Evolutionary conservation across 2,797 vertebrate species (phyloP).

Genomic region (Naso thynnoides): DNA sequence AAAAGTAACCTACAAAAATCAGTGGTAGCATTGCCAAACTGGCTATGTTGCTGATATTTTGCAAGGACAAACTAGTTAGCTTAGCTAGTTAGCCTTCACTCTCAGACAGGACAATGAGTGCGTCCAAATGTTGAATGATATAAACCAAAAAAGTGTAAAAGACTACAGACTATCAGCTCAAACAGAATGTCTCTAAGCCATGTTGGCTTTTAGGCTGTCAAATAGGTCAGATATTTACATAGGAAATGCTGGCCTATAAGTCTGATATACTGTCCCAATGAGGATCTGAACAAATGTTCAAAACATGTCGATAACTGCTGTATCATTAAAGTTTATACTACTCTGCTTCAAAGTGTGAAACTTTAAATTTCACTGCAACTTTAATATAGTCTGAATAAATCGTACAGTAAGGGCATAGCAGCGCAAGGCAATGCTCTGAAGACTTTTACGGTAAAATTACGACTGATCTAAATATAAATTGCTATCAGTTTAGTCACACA

Average conservation of each 20-base stretch:
- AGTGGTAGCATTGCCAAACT: neutral
- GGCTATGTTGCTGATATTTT: neutral
- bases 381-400: neutral
- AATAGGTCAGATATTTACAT: too few species aligned
- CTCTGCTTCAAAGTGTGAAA: neutral
- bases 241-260: too few species aligned
- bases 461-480: conserved; percentile 48
- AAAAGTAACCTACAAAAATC: neutral
- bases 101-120: neutral
- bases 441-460: conserved; percentile 19
- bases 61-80: too few species aligned
- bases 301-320: neutral
- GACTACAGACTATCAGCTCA: too few species aligned
- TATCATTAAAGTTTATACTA: neutral
- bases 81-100: too few species aligned
- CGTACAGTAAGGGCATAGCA: neutral
- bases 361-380: neutral
- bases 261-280: too few species aligned
- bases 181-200: too few species aligned
- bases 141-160: too few species aligned
- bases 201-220: too few species aligned
- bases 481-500: conserved; percentile 46
- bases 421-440: neutral
- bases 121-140: neutral
- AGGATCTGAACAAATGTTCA: neutral